Evolutionary conservation across 1,140 invertebrate genomes (phyloP).

Genomic region (Neuroterus valhalla): DNA sequence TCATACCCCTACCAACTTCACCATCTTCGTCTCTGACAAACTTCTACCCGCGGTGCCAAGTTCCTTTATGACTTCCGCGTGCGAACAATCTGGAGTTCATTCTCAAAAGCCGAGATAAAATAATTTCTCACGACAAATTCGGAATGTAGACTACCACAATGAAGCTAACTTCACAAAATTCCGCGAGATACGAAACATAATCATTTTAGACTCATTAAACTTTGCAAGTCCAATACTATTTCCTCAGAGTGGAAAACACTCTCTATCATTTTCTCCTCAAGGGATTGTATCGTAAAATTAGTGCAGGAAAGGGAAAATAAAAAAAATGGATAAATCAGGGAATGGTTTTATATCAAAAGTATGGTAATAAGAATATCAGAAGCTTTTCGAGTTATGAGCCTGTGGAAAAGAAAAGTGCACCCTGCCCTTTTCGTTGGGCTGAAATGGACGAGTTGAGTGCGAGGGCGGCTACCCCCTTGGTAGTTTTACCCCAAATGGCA

Average conservation of each 20-base stretch:
- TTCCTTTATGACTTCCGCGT: slow-evolving; percentile 28
- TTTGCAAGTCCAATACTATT: slow-evolving; percentile 3
- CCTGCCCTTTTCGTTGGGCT: slow-evolving; percentile 33
- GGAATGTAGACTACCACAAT: slow-evolving; percentile 18
- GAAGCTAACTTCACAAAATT: slow-evolving; percentile 1
- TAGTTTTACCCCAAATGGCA: slow-evolving; percentile 69
- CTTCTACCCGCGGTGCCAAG: slow-evolving; percentile 14
- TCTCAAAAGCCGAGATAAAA: slow-evolving; percentile 18
- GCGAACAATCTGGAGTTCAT: slow-evolving; percentile 27
- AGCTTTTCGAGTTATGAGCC: background rate
- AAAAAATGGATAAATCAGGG: too few species aligned
- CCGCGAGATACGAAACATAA: slow-evolving; percentile 5
- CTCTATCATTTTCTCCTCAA: too few species aligned
- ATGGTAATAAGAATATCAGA: background rate
- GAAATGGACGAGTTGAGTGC: slow-evolving; percentile 21
- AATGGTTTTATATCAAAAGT: background rate
- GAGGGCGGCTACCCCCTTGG: slow-evolving; percentile 48
- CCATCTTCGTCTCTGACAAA: slow-evolving; percentile 28
- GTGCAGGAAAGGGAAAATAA: too few species aligned
- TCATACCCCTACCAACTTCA: slow-evolving; percentile 36
- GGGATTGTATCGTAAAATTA: too few species aligned
- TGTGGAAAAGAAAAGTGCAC: slow-evolving; percentile 1
- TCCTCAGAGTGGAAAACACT: background rate
- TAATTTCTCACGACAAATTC: slow-evolving; percentile 18
- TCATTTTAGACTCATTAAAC: slow-evolving; percentile 21